phyloP scores from a whole-genome alignment of 1,140 invertebrate species.

The Hyphantria cunea region DNA sequence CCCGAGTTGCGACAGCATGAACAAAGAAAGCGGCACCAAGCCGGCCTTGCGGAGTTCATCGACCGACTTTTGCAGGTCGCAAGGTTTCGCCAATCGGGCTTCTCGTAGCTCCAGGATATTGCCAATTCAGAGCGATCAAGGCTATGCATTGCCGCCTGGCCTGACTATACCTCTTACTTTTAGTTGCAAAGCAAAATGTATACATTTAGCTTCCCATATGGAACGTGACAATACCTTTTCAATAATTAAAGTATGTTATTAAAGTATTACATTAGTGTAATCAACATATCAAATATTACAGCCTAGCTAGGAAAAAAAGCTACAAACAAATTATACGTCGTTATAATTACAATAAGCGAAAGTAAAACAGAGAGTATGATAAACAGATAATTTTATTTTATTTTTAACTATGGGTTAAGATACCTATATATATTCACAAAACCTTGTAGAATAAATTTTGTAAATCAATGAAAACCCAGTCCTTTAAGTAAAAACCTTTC shows the following conservation, averaged over 20 bases:
- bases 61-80: constrained; percentile 78
- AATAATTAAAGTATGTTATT: neutral
- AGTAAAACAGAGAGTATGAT: too few species aligned
- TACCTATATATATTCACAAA: too few species aligned
- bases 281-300: too few species aligned
- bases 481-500: too few species aligned
- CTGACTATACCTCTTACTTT: constrained; percentile 68
- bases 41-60: constrained; percentile 76
- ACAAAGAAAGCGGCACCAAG: constrained; percentile 76
- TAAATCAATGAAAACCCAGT: neutral
- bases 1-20: constrained; percentile 68
- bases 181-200: constrained; percentile 43
- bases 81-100: constrained; percentile 80
- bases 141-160: constrained; percentile 55
- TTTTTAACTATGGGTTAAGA: too few species aligned
- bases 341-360: too few species aligned
- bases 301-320: too few species aligned
- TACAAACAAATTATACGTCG: too few species aligned
- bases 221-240: constrained; percentile 8
- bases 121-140: constrained; percentile 77
- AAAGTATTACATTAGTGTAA: too few species aligned
- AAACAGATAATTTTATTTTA: too few species aligned
- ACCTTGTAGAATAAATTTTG: too few species aligned
- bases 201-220: constrained; percentile 23
- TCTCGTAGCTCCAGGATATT: constrained; percentile 79